Conservation (phyloP, 2,888 invertebrate genomes). For the Rhodophaea formosa region DNA sequence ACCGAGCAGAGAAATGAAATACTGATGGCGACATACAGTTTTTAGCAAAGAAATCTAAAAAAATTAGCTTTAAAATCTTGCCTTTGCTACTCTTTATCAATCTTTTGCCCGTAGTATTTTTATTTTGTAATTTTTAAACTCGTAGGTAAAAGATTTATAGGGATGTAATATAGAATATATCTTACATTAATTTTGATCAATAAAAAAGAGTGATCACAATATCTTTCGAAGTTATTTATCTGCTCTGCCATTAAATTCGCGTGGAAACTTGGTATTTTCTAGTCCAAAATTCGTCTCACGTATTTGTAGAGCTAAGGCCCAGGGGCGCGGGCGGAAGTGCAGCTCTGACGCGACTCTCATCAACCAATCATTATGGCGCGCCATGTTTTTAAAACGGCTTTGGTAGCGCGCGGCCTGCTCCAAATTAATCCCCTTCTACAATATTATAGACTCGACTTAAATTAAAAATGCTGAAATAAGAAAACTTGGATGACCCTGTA, state of each 20-base stretch:
- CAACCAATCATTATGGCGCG: conserved; percentile 76
- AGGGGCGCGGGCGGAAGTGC: conserved; percentile 38
- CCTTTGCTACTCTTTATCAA: too few relatives aligned
- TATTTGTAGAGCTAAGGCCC: conserved; percentile 33
- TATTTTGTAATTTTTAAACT: too few relatives aligned
- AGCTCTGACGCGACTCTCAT: conserved; percentile 64
- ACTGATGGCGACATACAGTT: too few relatives aligned
- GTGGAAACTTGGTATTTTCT: conserved; percentile 21
- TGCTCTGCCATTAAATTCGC: conserved; percentile 1
- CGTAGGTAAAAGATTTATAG: too few relatives aligned
- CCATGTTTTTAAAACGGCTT: conserved; percentile 78
- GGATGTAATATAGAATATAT: too few relatives aligned
- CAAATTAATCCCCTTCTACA: conserved; percentile 71
- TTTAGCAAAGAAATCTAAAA: too few relatives aligned
- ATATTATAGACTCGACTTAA: conserved; percentile 39
- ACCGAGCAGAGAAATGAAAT: too few relatives aligned
- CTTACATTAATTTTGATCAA: too few relatives aligned
- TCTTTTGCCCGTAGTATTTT: too few relatives aligned
- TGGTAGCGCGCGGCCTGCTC: conserved; percentile 62
- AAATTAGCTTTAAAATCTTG: too few relatives aligned
- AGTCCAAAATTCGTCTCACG: conserved; percentile 35
- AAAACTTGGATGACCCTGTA: background rate
- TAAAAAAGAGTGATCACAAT: background rate
- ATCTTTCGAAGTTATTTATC: background rate
- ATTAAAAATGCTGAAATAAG: conserved; percentile 5